Base-by-base conservation (phyloP, 2,888 invertebrate species). In the Xanthia togata region DNA sequence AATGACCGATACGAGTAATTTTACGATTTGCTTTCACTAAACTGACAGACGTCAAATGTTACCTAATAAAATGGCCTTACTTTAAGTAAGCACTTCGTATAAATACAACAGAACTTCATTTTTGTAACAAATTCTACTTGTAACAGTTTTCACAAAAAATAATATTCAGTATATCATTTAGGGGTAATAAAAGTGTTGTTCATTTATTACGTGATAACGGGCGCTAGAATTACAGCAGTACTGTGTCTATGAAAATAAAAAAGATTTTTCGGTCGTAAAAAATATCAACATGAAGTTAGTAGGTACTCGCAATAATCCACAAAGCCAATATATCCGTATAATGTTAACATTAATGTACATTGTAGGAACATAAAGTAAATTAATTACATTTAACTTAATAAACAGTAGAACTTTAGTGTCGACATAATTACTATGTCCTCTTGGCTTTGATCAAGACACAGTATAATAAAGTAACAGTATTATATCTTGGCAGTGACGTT, bases 231-330 rank as follows among this genome's bases (percentile, higher is more conserved):
- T 77, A 67, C 53, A 73, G 53, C 76, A 55, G 11, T 41, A 41
- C 60, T 72, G 69, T 79, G 70, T 62, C 60, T 71, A 71, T 60
- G 72, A 60, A 74, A 73, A 84, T 86, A 87, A 89, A 86, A 83
- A 76, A 65, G 64, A 83, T 65, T 85, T 85, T 86, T 86, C 73
- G 84, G 76, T 77, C 81, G 79, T 84, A 75, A 83, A 86, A 85
- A 83, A 79, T 85, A 78, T 73, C 63, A 74, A 79, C 78, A 78
- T 76, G 72, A 76, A 73, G 68, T 85, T 82, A 82, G 63, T n/a
- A n/a, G n/a, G n/a, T 44, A 57, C 55, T 2, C 41, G n/a, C 26
- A 35, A 41, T 62, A 73, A 53, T 35, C 26, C 17, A 41, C n/a
- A 23, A 20, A 4, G n/a, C 23, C 35, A 11, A 23, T 74, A 59